Evolutionary conservation across 2,888 invertebrate genomes (phyloP), one percentile per base, ranked within the genome.

Genomic region (Drosophila kokeensis): DNA sequence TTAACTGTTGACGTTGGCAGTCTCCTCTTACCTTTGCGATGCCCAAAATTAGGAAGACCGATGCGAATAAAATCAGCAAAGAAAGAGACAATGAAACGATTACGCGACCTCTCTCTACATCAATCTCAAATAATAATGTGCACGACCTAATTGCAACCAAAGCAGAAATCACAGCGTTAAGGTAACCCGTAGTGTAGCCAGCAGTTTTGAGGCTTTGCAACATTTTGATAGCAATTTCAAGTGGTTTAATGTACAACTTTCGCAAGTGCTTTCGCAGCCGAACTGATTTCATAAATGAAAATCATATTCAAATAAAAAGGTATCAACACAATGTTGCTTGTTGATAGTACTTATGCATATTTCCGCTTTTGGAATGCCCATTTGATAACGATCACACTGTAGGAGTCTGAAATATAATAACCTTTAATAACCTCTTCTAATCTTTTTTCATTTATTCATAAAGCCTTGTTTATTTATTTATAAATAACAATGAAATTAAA

Each of bases 111-210:
- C 29, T 29, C 6, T 6, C 1, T 29, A 29, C 0, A 29, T 29
- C 29, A 30, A 0, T 1, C 8, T 0, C 30, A 30, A 10, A 8
- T 30, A 30, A 30, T 2, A 0, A 0, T 0, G 8, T 8, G 8
- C 30, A 2, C 30, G 0, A 8, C 0, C 0, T 0, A 8, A 30
- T 30, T 45, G 13, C 13, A 15, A 0, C 1, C 11, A 1, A 0
- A 45, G 4, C 7, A 0, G 4, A 13, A 0, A 0, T 0, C 7
- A 7, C 13, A 21, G 15, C 6, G 1, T 0, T 1, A 7, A 45
- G 4, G 7, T 1, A 1, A 21, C 45, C 45, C 1, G 7, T 1
- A 2, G 15, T 7, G 21, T 15, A 24, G 4, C 45, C 45, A 24
- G 45, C 7, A 45, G 7, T 13, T 21, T 13, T 7, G 7, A 24